Evolutionary conservation across 1,140 invertebrate genomes (phyloP), one percentile per base, ranked within the genome.

Genomic region (Brachionus paranguensis): DNA sequence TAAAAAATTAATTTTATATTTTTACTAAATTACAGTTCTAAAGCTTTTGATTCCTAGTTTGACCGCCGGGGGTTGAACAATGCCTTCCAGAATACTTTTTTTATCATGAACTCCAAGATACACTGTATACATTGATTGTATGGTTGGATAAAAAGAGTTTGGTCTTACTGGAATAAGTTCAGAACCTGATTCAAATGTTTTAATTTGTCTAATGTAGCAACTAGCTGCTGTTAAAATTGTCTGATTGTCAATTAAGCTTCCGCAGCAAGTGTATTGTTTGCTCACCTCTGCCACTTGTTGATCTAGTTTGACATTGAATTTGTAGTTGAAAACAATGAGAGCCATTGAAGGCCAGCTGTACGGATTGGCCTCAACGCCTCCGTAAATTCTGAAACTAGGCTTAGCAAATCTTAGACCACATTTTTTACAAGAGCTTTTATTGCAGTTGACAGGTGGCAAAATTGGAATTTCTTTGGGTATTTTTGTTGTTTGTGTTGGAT

Each of bases 301-400:
- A 0, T 11, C 12, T 14, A 12, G 10, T 45, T 60, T 64, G 27
- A 47, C 17, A 27, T 81, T 27, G 24, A 68, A 60, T 14, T 43
- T 81, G 53, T 81, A 81, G 50, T 64, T 60, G 37, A 81, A 64
- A 1, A 45, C 20, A 17, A 81, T 68, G 17, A 81, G 33, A 60
- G 53, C 78, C 33, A 68, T 81, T 45, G 78, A 81, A 14, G 78
- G 78, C 78, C 78, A 81, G 41, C 78, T 81, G 43, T 81, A 47
- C 24, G 50, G 53, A 60, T 41, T 45, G 41, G 78, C 78, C 53
- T 81, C 53, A 12, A 2, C 8, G 10, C 78, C 78, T 14, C 78
- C 78, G 14, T 64, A 33, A 6, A 81, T 68, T 81, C 29, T 41
- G 10, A 64, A 27, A 81, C 33, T 81, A 10, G 53, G 53, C n/a